Conservation (phyloP, 2,888 invertebrate genomes). For the Heliconius ethilla region DNA sequence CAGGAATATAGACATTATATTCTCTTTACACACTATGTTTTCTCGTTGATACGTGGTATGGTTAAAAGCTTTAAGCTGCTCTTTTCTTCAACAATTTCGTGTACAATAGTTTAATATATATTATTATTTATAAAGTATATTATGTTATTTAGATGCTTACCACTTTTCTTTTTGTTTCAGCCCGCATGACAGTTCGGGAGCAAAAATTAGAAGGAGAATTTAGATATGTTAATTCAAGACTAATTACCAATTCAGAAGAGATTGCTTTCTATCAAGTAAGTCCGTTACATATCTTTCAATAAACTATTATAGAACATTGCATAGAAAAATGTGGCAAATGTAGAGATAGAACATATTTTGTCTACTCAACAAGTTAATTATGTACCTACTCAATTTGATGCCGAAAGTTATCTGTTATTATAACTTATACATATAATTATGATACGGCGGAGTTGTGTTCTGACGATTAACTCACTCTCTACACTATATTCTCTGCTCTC, state of each 20-base stretch:
- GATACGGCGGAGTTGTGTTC: not conserved
- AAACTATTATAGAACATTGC: not conserved
- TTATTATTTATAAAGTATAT: not conserved
- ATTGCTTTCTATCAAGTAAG: slow-evolving; percentile 90
- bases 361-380: too few relatives aligned
- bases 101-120: not conserved
- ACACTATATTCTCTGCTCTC: too few relatives aligned
- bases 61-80: not conserved
- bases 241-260: slow-evolving; percentile 99
- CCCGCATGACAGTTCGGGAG: slow-evolving; percentile 93
- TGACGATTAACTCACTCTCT: not conserved
- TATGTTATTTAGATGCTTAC: not conserved
- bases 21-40: not conserved
- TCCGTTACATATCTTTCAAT: slow-evolving; percentile 3
- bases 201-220: slow-evolving; percentile 99
- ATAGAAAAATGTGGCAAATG: not conserved
- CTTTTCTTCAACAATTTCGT: not conserved
- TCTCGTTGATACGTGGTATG: too few relatives aligned
- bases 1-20: not conserved
- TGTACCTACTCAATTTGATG: not conserved
- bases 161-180: slow-evolving; percentile 57
- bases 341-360: too few relatives aligned
- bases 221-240: slow-evolving; percentile 96
- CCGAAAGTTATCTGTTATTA: not conserved
- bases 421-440: not conserved